Conservation (phyloP, 2,888 invertebrate species). For the Apocheima hispidaria region DNA sequence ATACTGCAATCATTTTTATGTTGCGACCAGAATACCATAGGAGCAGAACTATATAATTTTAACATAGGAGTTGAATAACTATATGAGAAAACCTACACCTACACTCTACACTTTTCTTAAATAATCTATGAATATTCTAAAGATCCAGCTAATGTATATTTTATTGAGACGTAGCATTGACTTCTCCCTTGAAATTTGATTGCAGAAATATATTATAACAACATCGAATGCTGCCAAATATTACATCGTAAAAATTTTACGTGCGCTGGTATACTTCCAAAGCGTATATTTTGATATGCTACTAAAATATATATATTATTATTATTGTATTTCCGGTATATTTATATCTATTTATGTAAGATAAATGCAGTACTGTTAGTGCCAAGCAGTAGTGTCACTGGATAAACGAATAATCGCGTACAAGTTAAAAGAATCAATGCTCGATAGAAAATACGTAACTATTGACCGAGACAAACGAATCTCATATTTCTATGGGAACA, state of each 20-base stretch:
- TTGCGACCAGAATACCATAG: no score
- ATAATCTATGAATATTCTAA: not conserved
- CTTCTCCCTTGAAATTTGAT: conserved; percentile 7
- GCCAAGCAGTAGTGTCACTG: no score
- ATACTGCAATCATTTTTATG: no score
- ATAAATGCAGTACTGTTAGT: no score
- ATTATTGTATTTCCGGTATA: conserved; percentile 5
- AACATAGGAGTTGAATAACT: no score
- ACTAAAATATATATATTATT: conserved; percentile 20
- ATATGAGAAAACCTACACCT: not conserved
- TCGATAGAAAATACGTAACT: no score
- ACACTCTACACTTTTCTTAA: not conserved
- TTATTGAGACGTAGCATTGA: conserved; percentile 11
- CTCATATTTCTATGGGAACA: no score
- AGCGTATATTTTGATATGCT: conserved; percentile 13
- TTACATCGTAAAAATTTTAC: conserved; percentile 30
- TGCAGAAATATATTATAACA: conserved; percentile 24
- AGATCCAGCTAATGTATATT: conserved; percentile 4
- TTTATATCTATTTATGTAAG: conserved; percentile 4
- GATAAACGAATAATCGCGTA: not conserved
- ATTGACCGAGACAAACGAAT: no score
- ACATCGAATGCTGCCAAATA: conserved; percentile 27
- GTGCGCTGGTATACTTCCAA: conserved; percentile 8
- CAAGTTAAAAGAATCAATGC: not conserved
- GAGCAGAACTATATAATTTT: no score